Base-by-base conservation (phyloP, 2,888 invertebrate genomes). In the Rotaria macrura region DNA sequence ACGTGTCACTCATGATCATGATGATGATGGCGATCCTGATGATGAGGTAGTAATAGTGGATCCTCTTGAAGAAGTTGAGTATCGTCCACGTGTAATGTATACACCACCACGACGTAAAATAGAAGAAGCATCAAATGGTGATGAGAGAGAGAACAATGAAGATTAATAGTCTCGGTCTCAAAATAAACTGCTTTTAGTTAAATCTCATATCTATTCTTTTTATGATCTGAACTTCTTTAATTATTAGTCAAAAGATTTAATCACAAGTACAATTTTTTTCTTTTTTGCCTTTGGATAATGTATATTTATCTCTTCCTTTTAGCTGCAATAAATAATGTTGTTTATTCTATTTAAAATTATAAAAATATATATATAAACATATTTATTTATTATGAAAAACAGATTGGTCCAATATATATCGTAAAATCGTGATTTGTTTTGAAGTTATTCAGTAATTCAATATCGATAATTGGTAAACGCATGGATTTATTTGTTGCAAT, bases 1-100 rank as follows among this genome's bases (percentile, higher is more conserved):
- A n/a, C 79, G 20, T n/a, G 43, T 79, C 1, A 79, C 79, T 25
- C 79, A 79, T n/a, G 79, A 79, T 79, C 79, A 79, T 43, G 79
- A 79, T 43, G 79, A 40, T n/a, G 79, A 79, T 79, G 65, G 65
- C 3, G 65, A 34, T 65, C 34, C 9, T 20, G 79, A 43, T 40
- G 79, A 74, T 25, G 43, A 54, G 23, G 25, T 54, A 54, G 7
- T 25, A 54, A 5, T 29, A 17, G 6, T 9, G 34, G 65, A 65
- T 20, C 20, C 65, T 14, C 3, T 20, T 65, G 29, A 1, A 14
- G 34, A 20, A 12, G 6, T 65, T 6, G 34, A 65, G 0, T 29
- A 17, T 38, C 65, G 65, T 20, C 38, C 65, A 65, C 17, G 65
- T 17, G 20, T 65, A 38, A 65, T 5, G 20, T 65, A 65, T 65